phyloP scores from a whole-genome alignment of 2,888 invertebrate genomes.

The Nymphalis polychloros region DNA sequence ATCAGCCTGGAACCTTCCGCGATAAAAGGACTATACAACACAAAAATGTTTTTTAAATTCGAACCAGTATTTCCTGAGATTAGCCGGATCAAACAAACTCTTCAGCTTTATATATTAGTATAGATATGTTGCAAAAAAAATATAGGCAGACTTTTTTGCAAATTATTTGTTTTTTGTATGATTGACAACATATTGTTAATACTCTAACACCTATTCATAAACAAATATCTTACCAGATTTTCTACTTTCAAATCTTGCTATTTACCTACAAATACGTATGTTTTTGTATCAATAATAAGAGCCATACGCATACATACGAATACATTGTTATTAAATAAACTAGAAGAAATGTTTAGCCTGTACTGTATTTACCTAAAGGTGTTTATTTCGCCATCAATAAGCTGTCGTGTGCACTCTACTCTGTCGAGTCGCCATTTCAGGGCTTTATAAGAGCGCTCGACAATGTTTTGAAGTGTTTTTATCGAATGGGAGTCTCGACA shows the following conservation, averaged over 20 bases:
- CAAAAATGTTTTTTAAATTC: too few species aligned
- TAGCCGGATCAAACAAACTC: too few species aligned
- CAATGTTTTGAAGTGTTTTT: conserved; percentile 38
- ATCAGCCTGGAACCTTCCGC: too few species aligned
- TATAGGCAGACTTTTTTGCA: too few species aligned
- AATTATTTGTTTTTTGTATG: too few species aligned
- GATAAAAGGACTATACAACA: too few species aligned
- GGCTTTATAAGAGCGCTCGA: conserved; percentile 29
- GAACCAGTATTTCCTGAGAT: too few species aligned
- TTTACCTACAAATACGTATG: neutral
- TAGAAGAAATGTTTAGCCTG: neutral
- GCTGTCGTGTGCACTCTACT: conserved; percentile 27
- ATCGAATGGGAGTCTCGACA: conserved; percentile 30
- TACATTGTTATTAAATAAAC: neutral
- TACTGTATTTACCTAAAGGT: conserved; percentile 2
- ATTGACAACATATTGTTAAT: too few species aligned
- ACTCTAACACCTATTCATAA: too few species aligned
- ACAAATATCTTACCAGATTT: too few species aligned
- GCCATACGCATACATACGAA: neutral
- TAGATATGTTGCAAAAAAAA: too few species aligned
- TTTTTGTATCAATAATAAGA: neutral
- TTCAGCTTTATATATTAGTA: too few species aligned
- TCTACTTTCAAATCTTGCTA: neutral
- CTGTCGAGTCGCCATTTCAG: conserved; percentile 33
- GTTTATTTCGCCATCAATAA: conserved; percentile 31